phyloP scores from a whole-genome alignment of 2,888 invertebrate genomes.

The Homarus gammarus region DNA sequence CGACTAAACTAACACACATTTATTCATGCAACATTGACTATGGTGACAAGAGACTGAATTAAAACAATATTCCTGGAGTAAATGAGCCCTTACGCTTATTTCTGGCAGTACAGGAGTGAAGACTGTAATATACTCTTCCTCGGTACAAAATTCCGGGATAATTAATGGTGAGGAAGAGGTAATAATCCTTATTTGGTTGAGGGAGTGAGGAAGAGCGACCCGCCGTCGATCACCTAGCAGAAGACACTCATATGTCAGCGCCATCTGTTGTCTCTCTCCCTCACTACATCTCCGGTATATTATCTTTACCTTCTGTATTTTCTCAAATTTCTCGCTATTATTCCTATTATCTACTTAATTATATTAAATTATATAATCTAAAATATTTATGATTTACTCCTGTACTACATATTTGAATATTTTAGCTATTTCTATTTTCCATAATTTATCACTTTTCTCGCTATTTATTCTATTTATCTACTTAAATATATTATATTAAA shows the following conservation, averaged over 20 bases:
- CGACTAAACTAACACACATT: no score
- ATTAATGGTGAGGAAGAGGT: background rate
- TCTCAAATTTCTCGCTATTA: background rate
- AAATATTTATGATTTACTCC: no score
- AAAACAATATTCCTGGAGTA: background rate
- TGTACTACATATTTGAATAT: no score
- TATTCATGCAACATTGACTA: background rate
- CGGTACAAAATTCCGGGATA: background rate
- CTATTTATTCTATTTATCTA: no score
- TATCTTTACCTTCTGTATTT: background rate
- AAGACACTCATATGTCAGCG: constrained; percentile 20
- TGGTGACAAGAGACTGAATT: no score
- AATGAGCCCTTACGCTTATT: constrained; percentile 15
- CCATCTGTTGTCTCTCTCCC: constrained; percentile 28
- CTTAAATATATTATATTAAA: no score
- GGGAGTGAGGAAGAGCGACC: background rate
- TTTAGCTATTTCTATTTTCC: no score
- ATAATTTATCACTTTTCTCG: no score
- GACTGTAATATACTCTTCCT: background rate
- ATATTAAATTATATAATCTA: background rate
- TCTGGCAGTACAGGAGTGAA: constrained; percentile 1
- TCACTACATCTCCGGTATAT: background rate
- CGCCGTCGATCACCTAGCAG: background rate
- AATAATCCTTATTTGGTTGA: background rate
- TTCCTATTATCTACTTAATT: background rate